Conservation (phyloP, 2,113 vertebrate genomes). For the Chionis minor region DNA sequence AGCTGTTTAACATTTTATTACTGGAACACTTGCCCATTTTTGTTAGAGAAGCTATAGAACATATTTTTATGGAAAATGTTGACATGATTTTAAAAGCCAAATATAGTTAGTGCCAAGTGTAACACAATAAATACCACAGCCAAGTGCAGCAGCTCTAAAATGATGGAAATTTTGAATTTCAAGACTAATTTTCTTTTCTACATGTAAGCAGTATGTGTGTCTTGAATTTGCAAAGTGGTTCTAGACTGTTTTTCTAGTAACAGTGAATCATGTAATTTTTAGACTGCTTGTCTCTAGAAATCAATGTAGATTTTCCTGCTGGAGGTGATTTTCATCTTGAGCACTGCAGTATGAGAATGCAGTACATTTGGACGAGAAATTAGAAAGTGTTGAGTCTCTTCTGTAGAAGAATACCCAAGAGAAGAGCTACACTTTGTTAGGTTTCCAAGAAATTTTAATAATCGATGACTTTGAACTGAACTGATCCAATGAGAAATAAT, state of each 20-base stretch:
- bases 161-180: conserved; percentile 23
- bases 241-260: conserved; percentile 23
- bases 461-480: background rate
- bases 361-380: background rate
- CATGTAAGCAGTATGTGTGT: background rate
- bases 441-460: background rate
- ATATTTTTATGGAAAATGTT: conserved; percentile 26
- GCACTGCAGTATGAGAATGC: background rate
- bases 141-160: conserved; percentile 1
- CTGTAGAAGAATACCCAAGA: background rate
- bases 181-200: conserved; percentile 12
- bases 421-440: background rate
- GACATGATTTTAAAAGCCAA: conserved; percentile 35
- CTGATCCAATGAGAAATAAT: background rate
- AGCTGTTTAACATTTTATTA: background rate
- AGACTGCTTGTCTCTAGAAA: background rate
- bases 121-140: conserved; percentile 20
- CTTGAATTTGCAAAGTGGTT: conserved; percentile 6
- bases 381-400: background rate
- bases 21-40: background rate
- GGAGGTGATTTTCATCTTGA: background rate
- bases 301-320: background rate
- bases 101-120: background rate
- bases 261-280: background rate
- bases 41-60: background rate